Conservation (phyloP, 2,797 vertebrate genomes). For the Poeciliopsis gracilis region DNA sequence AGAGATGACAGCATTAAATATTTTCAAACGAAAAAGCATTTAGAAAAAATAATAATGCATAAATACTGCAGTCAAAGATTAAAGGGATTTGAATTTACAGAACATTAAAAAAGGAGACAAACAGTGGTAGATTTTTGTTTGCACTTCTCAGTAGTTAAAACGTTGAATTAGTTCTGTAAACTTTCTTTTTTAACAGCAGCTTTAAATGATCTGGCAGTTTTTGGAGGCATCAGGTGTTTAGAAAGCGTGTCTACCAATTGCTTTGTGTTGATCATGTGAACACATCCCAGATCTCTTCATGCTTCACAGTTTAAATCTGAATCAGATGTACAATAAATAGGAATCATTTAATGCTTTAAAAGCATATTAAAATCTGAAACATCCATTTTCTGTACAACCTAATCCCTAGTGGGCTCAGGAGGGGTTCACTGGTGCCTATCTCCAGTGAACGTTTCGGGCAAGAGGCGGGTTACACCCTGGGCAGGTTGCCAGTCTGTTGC, state of each 20-base stretch:
- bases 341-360: not conserved
- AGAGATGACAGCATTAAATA: not conserved
- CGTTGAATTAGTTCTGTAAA: not conserved
- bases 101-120: not conserved
- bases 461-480: no score
- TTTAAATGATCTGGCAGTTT: not conserved
- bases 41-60: not conserved
- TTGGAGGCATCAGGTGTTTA: not conserved
- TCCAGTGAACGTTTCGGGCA: no score
- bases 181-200: not conserved
- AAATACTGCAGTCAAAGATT: not conserved
- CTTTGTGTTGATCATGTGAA: slow-evolving; percentile 6
- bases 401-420: no score
- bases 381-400: no score
- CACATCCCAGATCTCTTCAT: not conserved
- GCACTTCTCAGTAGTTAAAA: not conserved
- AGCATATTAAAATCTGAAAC: not conserved
- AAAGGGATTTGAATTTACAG: not conserved
- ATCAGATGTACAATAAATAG: not conserved
- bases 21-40: not conserved
- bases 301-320: not conserved
- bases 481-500: no score
- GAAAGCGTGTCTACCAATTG: not conserved
- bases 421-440: no score
- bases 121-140: not conserved